Evolutionary conservation across 2,113 vertebrate species (phyloP).

Genomic region (Pterophyllum scalare): DNA sequence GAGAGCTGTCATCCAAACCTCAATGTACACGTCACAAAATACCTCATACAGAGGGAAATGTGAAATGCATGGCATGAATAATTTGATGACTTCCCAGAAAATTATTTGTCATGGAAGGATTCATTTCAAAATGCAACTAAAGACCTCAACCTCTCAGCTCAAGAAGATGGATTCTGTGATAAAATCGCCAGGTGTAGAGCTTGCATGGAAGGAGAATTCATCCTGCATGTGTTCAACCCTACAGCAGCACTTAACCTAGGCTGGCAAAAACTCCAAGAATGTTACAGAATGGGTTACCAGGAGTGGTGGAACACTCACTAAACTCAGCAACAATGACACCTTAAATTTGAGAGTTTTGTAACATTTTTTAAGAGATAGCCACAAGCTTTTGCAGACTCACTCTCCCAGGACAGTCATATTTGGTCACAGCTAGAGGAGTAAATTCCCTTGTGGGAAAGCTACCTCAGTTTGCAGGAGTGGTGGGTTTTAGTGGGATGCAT

Average conservation of each 20-base stretch:
- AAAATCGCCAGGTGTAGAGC: background rate
- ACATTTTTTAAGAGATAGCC: background rate
- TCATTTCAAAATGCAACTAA: background rate
- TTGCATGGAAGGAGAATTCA: background rate
- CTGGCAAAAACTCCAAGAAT: background rate
- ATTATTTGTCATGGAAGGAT: background rate
- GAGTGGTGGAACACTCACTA: background rate
- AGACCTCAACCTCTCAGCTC: background rate
- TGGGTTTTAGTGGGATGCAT: background rate
- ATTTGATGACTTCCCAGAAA: background rate
- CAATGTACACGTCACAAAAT: background rate
- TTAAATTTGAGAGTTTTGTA: background rate
- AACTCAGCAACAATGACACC: background rate
- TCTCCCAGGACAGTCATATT: background rate
- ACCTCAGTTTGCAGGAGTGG: background rate
- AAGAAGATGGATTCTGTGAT: background rate
- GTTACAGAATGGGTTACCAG: background rate
- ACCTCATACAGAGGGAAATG: background rate
- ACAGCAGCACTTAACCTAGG: background rate
- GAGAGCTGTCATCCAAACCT: background rate
- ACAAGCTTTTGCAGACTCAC: too few relatives aligned
- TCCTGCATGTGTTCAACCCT: background rate
- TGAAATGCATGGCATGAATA: too few relatives aligned
- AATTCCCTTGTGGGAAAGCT: background rate
- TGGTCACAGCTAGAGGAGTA: background rate